Evolutionary conservation across 2,113 vertebrate genomes (phyloP).

Genomic region (Sorex fumeus): DNA sequence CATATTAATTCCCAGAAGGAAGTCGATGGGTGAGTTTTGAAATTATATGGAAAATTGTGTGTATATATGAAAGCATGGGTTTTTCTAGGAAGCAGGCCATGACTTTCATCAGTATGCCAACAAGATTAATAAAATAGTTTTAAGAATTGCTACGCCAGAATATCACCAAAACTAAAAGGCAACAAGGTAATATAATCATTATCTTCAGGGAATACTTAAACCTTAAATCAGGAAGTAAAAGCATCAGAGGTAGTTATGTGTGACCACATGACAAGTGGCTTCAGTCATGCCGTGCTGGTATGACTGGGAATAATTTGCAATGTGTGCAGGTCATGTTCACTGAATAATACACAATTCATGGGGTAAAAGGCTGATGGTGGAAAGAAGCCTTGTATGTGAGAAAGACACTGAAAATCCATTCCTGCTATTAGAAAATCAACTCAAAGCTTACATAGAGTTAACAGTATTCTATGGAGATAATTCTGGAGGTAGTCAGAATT

Average conservation of each 20-base stretch:
- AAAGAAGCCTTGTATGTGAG: neutral
- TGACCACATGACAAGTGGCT: neutral
- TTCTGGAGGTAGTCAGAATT: too few species aligned
- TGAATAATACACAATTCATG: neutral
- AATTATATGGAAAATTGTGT: constrained; percentile 58
- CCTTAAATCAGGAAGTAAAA: neutral
- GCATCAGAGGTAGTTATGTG: neutral
- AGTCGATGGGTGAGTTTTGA: constrained; percentile 25
- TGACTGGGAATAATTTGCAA: neutral
- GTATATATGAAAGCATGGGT: neutral
- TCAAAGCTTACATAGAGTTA: neutral
- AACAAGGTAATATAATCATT: constrained; percentile 21
- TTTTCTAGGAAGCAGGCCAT: constrained; percentile 59
- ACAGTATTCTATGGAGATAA: neutral
- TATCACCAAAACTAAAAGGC: constrained; percentile 25
- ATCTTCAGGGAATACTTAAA: neutral
- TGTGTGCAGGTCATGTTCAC: neutral
- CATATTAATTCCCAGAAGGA: constrained; percentile 25
- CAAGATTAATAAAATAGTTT: constrained; percentile 14
- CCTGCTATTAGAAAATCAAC: neutral
- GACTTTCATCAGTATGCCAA: constrained; percentile 15
- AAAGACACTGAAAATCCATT: neutral
- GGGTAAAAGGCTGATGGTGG: neutral
- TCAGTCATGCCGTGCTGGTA: neutral
- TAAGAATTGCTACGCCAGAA: neutral